Base-by-base conservation (phyloP, 37 sponge, comb jelly and placozoan genomes). In the Theonella swinhoei region DNA sequence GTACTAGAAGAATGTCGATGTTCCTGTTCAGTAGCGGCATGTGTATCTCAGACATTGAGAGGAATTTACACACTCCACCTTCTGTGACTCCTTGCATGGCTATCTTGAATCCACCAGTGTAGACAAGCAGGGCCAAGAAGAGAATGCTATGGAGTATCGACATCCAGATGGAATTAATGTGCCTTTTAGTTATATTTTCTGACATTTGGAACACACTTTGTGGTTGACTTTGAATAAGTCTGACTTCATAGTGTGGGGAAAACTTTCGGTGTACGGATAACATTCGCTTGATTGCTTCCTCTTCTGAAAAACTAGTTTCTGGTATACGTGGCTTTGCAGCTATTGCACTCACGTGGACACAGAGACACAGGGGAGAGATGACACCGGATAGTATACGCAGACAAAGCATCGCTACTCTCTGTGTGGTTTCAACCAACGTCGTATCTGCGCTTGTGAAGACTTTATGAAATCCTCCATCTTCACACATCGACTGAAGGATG, bases 51-150 rank as follows among this genome's bases (percentile, higher is more conserved):
- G 78, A 34, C 24, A 20, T 4, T 1, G 22, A 11, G 25, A 78
- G 39, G 36, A 63, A 64, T 40, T 78, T 34, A 35, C 78, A 78
- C 41, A 78, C 78, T 8, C 78, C 78, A 24, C 78, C 78, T 33
- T 78, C 30, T n/a, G 61, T 63, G 64, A 35, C 39, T 22, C 61
- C 34, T 24, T 37, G 22, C 37, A 39, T 65, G 4, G 3, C 28
- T 20, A 78, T 26, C 7, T 4, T 22, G 34, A 78, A 62, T 64
- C 62, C 78, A 2, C 78, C 78, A 7, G 64, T 61, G 66, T 78
- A 78, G 41, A 62, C 24, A 1, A 78, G 66, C 0, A 78, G 78
- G 11, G 41, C 23, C 1, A 28, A 23, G 36, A 25, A 64, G 78
- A 62, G 39, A 35, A 64, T 8, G 17, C 41, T 23, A 25, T 78